Percentiles rank a stretch among this genome's conserved stretches.
phyloP scores from a whole-genome alignment of 35 echinoderm and acorn worm genomes.

The Apostichopus japonicus region DNA sequence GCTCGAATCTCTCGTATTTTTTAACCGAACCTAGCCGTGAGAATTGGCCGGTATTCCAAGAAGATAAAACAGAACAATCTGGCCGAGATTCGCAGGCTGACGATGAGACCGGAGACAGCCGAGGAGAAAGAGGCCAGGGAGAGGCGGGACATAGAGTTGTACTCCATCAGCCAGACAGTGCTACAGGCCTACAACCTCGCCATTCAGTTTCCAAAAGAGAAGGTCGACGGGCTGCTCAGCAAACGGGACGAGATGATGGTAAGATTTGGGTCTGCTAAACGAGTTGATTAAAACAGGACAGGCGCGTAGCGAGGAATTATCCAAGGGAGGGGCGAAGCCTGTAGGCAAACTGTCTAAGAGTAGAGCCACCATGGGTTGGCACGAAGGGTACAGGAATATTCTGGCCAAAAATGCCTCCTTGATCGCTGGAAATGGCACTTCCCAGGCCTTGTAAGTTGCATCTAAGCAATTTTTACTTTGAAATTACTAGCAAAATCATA shows the following conservation, averaged over 20 bases:
- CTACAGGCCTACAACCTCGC: constrained; percentile 76
- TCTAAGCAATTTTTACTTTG: too few species aligned
- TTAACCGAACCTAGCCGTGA: constrained; percentile 68
- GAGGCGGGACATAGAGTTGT: constrained; percentile 86
- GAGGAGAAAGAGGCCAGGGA: constrained; percentile 88
- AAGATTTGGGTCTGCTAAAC: background rate
- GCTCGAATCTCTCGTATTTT: too few species aligned
- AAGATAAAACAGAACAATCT: constrained; percentile 84
- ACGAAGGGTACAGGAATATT: too few species aligned
- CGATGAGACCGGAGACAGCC: constrained; percentile 75
- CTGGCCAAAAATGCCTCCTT: too few species aligned
- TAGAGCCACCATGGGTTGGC: too few species aligned
- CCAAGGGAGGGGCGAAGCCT: too few species aligned
- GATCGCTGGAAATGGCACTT: too few species aligned
- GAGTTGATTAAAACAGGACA: too few species aligned
- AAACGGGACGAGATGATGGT: constrained; percentile 81
- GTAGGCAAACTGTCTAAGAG: too few species aligned
- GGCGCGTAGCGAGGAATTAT: too few species aligned
- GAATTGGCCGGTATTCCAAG: constrained; percentile 98
- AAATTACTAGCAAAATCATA: too few species aligned
- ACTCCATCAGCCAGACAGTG: constrained; percentile 82
- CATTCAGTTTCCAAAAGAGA: constrained; percentile 70
- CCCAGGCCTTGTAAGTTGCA: too few species aligned
- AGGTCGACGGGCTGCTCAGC: constrained; percentile 49
- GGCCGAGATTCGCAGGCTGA: constrained; percentile 80